Evolutionary conservation across 1,140 invertebrate species (phyloP).

Genomic region (Drosophila rufa): DNA sequence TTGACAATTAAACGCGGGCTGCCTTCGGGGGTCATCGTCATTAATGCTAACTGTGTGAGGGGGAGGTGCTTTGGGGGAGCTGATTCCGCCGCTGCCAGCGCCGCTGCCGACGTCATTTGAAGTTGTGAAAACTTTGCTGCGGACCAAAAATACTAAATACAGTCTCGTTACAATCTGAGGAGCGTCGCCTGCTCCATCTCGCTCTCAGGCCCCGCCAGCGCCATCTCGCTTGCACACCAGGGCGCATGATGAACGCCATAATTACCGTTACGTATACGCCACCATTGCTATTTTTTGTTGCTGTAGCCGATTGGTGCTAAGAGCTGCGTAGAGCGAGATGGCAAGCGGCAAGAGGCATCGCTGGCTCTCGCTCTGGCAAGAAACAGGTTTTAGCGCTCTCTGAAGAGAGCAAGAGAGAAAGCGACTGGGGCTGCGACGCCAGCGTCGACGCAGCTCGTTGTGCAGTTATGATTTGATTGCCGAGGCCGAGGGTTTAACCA

Average conservation of each 20-base stretch:
- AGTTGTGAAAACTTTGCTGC: constrained; percentile 81
- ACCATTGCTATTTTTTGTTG: constrained; percentile 83
- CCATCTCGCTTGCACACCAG: constrained; percentile 53
- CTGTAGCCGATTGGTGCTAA: constrained; percentile 68
- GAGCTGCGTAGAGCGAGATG: constrained; percentile 47
- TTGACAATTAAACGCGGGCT: constrained; percentile 74
- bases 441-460: constrained; percentile 49
- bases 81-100: constrained; percentile 33
- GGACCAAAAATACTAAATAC: constrained; percentile 81
- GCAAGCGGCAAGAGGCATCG: not conserved
- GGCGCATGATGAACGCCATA: constrained; percentile 83
- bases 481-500: constrained; percentile 67
- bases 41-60: constrained; percentile 50
- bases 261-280: constrained; percentile 84
- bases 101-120: constrained; percentile 42
- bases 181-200: constrained; percentile 53
- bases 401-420: constrained; percentile 15
- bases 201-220: constrained; percentile 19
- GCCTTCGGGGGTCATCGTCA: constrained; percentile 58
- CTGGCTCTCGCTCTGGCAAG: not conserved
- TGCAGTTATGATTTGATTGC: constrained; percentile 83
- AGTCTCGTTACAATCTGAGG: constrained; percentile 83
- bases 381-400: constrained; percentile 60
- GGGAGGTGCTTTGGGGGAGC: constrained; percentile 1
- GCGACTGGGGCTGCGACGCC: not conserved